Evolutionary conservation across 2,888 invertebrate genomes (phyloP).

Genomic region (Callimorpha dominula): DNA sequence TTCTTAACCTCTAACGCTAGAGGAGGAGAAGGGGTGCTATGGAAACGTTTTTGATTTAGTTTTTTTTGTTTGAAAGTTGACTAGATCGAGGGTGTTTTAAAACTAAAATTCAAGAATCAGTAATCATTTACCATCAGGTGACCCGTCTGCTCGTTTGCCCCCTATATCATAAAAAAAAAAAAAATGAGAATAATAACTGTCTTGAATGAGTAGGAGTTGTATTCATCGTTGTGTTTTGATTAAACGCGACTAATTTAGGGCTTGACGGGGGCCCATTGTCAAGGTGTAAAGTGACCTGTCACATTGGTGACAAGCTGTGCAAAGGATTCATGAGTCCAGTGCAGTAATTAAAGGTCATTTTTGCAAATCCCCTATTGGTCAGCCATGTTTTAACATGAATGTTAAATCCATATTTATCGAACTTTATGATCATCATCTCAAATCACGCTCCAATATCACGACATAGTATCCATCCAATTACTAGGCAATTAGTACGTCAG

Average conservation of each 20-base stretch:
- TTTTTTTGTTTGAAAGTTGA: too few species aligned
- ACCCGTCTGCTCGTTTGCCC: too few species aligned
- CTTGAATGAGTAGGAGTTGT: not conserved
- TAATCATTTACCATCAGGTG: too few species aligned
- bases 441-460: constrained; percentile 23
- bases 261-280: too few species aligned
- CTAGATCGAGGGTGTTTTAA: too few species aligned
- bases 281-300: too few species aligned
- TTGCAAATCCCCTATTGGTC: not conserved
- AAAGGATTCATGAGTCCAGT: not conserved
- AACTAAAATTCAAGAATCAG: too few species aligned
- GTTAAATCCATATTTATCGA: too few species aligned
- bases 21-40: too few species aligned
- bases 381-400: not conserved
- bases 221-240: not conserved
- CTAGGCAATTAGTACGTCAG: constrained; percentile 52
- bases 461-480: constrained; percentile 48
- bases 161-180: too few species aligned
- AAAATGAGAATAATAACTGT: not conserved
- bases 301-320: not conserved
- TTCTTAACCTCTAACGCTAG: not conserved
- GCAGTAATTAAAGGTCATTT: not conserved
- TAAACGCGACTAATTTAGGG: not conserved
- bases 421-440: not conserved
- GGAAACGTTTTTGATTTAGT: too few species aligned